A percentile compares a stretch with the other conserved stretches of the same genome.
Conservation (phyloP, 2,113 vertebrate genomes). For the Delphinus delphis region DNA sequence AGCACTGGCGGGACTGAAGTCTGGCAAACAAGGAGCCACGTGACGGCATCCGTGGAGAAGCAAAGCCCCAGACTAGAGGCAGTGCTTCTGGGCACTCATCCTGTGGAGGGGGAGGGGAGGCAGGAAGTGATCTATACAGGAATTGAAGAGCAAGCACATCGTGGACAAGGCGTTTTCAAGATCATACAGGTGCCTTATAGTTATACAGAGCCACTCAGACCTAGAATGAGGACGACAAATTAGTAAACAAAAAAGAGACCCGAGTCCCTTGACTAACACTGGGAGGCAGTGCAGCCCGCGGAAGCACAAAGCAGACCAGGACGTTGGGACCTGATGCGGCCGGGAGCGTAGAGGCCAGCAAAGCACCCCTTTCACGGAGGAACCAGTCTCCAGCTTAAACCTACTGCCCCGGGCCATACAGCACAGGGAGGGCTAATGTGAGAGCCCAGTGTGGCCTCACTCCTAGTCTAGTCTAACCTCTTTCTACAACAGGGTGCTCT, state of each 20-base stretch:
- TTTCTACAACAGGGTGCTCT: no score
- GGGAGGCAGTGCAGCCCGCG: not conserved
- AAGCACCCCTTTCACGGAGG: rapidly evolving
- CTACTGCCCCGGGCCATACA: not conserved
- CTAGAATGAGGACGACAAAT: not conserved
- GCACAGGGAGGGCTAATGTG: rapidly evolving
- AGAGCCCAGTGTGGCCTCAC: not conserved
- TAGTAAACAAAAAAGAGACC: not conserved
- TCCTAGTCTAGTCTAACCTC: not conserved
- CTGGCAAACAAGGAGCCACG: not conserved
- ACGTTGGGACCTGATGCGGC: rapidly evolving
- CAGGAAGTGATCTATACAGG: not conserved
- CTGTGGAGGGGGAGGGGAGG: not conserved
- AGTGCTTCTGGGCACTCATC: not conserved
- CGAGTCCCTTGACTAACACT: not conserved
- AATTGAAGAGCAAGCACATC: rapidly evolving
- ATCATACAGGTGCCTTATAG: rapidly evolving
- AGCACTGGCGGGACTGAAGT: rapidly evolving
- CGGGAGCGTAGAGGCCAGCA: rapidly evolving
- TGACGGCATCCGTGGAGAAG: not conserved
- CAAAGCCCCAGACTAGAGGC: not conserved
- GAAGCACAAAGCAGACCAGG: not conserved
- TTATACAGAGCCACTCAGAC: not conserved
- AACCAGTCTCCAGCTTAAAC: not conserved
- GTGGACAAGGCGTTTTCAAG: rapidly evolving